A percentile compares a stretch with the other conserved stretches of the same genome.
phyloP scores from a whole-genome alignment of 2,797 vertebrate species.

The Betta splendens region DNA sequence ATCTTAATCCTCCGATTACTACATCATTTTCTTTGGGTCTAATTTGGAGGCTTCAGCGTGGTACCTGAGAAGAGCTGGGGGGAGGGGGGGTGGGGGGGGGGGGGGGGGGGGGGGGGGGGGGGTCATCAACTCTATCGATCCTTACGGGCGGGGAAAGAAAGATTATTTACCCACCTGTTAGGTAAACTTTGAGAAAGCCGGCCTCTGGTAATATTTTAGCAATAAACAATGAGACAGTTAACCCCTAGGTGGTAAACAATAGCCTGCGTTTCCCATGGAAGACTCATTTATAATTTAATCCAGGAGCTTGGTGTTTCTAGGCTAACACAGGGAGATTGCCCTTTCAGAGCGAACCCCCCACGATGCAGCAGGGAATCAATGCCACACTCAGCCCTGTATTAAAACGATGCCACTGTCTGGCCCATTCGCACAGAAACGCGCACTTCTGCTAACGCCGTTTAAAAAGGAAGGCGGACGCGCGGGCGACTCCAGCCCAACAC shows the following conservation, averaged over 20 bases:
- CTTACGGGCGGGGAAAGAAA: conserved; percentile 35
- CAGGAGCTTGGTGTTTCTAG: conserved; percentile 70
- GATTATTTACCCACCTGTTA: conserved; percentile 60
- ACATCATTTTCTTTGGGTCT: conserved; percentile 66
- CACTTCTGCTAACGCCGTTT: not conserved
- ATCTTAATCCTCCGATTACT: conserved; percentile 71
- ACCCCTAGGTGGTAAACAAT: conserved; percentile 57
- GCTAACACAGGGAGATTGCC: conserved; percentile 77
- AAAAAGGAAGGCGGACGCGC: not conserved
- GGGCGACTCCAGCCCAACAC: not conserved
- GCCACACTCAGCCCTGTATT: conserved; percentile 45
- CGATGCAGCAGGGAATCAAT: conserved; percentile 72
- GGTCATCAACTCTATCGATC: conserved; percentile 50
- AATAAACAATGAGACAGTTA: conserved; percentile 5
- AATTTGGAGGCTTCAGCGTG: conserved; percentile 53
- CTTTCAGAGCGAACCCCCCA: conserved; percentile 78
- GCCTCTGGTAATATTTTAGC: not conserved
- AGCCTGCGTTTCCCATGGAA: conserved; percentile 72
- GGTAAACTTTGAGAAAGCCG: conserved; percentile 28
- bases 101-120: conserved; percentile 34
- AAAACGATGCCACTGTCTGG: conserved; percentile 47
- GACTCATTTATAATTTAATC: conserved; percentile 83
- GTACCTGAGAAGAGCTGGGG: conserved; percentile 42
- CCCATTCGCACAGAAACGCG: conserved; percentile 19
- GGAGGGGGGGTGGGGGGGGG: conserved; percentile 33